Percentiles rank a stretch among this genome's conserved stretches.
Conservation (phyloP, 2,797 vertebrate genomes). For the Paratrypauchen microcephalus region DNA sequence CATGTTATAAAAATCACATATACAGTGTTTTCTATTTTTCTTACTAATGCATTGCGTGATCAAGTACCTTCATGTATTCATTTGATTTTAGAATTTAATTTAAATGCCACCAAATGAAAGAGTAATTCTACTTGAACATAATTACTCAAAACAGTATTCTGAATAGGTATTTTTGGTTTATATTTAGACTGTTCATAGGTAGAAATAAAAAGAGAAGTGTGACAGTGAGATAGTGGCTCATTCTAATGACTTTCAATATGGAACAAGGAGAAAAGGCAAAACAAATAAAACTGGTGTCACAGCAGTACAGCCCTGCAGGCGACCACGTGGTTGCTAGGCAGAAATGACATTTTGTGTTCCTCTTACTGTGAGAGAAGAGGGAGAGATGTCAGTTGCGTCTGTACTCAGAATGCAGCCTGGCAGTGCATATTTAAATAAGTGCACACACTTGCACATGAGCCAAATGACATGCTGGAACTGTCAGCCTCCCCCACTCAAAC, state of each 20-base stretch:
- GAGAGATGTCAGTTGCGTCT: slow-evolving; percentile 44
- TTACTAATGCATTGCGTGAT: no score
- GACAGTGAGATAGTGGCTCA: not conserved
- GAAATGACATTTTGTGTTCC: slow-evolving; percentile 47
- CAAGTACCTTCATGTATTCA: no score
- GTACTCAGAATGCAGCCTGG: slow-evolving; percentile 42
- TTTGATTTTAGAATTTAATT: no score
- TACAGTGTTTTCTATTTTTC: no score
- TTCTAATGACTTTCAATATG: slow-evolving; percentile 32
- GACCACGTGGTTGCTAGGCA: slow-evolving; percentile 58
- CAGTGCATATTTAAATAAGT: slow-evolving; percentile 59
- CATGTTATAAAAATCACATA: not conserved
- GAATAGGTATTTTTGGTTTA: no score
- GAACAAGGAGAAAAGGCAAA: slow-evolving; percentile 23
- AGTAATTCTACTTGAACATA: no score
- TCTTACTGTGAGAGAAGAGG: slow-evolving; percentile 23
- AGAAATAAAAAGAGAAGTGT: slow-evolving; percentile 1
- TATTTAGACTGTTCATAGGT: not conserved
- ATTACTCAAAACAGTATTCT: no score
- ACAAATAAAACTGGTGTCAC: slow-evolving; percentile 22
- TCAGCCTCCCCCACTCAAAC: slow-evolving; percentile 32
- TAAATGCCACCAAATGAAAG: no score
- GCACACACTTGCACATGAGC: slow-evolving; percentile 17
- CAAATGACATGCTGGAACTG: slow-evolving; percentile 48
- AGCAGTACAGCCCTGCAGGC: slow-evolving; percentile 31